Conservation (phyloP, 2,888 invertebrate genomes). For the Mactromeris polynyma region DNA sequence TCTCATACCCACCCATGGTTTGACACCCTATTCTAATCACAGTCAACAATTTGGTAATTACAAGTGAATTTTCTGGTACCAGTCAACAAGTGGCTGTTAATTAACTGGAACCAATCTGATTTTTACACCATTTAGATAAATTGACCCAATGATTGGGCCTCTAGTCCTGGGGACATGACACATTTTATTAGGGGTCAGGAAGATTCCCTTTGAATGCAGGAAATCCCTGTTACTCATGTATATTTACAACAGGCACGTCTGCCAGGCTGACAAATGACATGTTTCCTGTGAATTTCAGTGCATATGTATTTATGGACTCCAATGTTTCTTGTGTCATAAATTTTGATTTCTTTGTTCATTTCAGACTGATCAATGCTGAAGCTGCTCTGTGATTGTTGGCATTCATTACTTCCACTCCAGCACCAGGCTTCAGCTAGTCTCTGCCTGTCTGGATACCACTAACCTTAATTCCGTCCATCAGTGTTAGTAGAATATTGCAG, state of each 20-base stretch:
- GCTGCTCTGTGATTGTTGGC: neutral
- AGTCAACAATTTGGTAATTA: conserved; percentile 33
- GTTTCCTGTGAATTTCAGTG: conserved; percentile 10
- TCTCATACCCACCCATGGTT: conserved; percentile 44
- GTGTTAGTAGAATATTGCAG: no score
- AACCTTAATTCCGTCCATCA: no score
- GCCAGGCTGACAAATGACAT: conserved; percentile 17
- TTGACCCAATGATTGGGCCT: conserved; percentile 19
- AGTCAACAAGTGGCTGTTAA: conserved; percentile 45
- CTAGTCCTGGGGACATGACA: conserved; percentile 3
- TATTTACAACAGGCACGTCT: conserved; percentile 20
- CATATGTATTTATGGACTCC: neutral
- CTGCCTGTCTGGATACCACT: no score
- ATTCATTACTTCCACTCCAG: no score
- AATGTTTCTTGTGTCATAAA: neutral
- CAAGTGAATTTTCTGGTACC: conserved; percentile 35
- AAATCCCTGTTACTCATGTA: neutral
- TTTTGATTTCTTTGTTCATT: neutral
- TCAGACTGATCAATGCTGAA: neutral
- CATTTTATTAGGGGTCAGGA: conserved; percentile 25
- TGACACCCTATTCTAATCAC: conserved; percentile 39
- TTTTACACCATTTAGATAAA: conserved; percentile 25
- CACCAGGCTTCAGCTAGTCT: no score
- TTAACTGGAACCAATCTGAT: conserved; percentile 47
- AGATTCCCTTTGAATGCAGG: conserved; percentile 27